Evolutionary conservation across 2,113 vertebrate genomes (phyloP).

Genomic region (Tringa solitaria): DNA sequence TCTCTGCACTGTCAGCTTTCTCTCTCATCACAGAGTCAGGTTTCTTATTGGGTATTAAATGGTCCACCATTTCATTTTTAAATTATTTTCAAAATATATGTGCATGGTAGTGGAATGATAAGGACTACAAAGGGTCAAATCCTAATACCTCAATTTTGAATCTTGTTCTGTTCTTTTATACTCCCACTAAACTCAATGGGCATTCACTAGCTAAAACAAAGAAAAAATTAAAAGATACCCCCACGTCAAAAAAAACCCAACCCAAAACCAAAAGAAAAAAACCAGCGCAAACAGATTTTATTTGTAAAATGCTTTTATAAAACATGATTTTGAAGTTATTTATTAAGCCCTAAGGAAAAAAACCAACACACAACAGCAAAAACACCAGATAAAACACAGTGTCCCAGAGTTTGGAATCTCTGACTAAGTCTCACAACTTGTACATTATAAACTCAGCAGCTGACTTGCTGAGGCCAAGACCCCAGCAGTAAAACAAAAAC

Average conservation of each 20-base stretch:
- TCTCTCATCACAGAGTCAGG: neutral
- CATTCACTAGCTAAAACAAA: neutral
- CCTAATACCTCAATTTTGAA: neutral
- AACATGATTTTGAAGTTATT: neutral
- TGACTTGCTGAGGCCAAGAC: neutral
- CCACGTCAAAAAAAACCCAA: neutral
- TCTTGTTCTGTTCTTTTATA: neutral
- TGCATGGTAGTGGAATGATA: neutral
- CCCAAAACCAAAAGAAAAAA: too few species aligned
- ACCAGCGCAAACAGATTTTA: neutral
- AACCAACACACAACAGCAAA: neutral
- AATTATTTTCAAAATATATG: neutral
- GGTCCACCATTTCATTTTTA: neutral
- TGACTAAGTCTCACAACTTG: neutral
- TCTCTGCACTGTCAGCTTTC: neutral
- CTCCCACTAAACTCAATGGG: neutral
- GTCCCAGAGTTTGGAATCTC: neutral
- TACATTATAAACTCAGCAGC: neutral
- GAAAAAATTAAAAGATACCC: neutral
- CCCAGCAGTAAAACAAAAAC: neutral
- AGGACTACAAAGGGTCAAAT: neutral
- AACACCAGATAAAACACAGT: neutral
- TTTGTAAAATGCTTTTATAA: neutral
- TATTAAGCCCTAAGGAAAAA: neutral
- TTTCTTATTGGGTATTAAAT: neutral